Evolutionary conservation across 2,888 invertebrate genomes (phyloP).

Genomic region (Andrena fulva): DNA sequence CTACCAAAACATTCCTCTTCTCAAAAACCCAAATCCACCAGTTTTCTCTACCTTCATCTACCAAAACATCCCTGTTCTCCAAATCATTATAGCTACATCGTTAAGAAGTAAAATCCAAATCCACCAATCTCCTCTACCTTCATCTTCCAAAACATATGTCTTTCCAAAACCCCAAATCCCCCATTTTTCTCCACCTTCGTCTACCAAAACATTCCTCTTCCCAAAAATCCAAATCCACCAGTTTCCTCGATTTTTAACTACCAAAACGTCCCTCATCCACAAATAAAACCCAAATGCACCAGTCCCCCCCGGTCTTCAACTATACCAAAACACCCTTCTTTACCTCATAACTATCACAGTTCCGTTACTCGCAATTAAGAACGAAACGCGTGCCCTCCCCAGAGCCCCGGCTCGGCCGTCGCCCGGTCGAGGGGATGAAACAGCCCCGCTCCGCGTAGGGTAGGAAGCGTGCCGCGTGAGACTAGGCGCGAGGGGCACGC

Average conservation of each 20-base stretch:
- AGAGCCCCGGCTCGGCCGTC: constrained; percentile 10
- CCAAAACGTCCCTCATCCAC: neutral
- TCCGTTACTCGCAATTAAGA: constrained; percentile 15
- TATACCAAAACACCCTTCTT: too few relatives aligned
- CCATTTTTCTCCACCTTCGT: too few relatives aligned
- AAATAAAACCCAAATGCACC: neutral
- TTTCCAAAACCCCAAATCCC: too few relatives aligned
- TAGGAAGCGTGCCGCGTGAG: constrained; percentile 45
- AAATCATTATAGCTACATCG: neutral
- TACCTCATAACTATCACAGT: neutral
- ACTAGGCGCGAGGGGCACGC: constrained; percentile 55
- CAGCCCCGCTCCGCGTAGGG: constrained; percentile 9
- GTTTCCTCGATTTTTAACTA: too few relatives aligned
- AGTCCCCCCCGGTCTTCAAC: neutral
- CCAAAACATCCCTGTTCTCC: neutral
- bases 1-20: too few relatives aligned
- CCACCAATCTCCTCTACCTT: too few relatives aligned
- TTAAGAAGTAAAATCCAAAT: constrained; percentile 2
- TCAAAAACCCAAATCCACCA: neutral
- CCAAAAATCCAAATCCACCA: too few relatives aligned
- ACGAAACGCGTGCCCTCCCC: neutral
- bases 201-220: too few relatives aligned
- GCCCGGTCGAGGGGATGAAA: constrained; percentile 21
- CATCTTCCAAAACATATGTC: too few relatives aligned
- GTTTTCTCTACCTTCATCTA: neutral